phyloP scores from a whole-genome alignment of 2,888 invertebrate genomes.

The Agriopis marginaria region DNA sequence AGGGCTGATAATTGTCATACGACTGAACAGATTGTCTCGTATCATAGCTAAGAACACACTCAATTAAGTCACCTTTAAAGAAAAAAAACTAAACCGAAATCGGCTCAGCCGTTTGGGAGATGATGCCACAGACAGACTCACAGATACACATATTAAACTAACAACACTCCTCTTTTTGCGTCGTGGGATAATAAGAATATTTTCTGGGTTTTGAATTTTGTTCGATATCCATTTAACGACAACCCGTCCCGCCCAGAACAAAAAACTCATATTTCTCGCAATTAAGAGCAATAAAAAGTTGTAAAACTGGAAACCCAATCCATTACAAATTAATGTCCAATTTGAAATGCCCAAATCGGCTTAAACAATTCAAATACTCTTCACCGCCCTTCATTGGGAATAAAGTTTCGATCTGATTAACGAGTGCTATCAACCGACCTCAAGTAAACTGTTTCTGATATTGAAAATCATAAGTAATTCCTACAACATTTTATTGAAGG shows the following conservation, averaged over 20 bases:
- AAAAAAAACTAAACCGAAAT: too few relatives aligned
- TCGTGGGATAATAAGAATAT: not conserved
- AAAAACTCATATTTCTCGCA: slow-evolving; percentile 2
- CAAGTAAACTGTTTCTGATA: slow-evolving; percentile 25
- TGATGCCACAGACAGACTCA: too few relatives aligned
- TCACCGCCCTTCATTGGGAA: slow-evolving; percentile 31
- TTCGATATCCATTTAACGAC: not conserved
- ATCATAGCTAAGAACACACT: too few relatives aligned
- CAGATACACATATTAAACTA: too few relatives aligned
- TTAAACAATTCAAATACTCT: slow-evolving; percentile 33
- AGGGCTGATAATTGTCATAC: too few relatives aligned
- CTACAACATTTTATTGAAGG: slow-evolving; percentile 37
- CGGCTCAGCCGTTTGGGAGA: too few relatives aligned
- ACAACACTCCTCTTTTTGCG: too few relatives aligned
- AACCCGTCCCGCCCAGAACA: not conserved
- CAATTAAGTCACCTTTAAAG: too few relatives aligned
- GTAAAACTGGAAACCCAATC: slow-evolving; percentile 11
- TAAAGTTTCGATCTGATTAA: slow-evolving; percentile 31
- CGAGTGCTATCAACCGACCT: slow-evolving; percentile 12
- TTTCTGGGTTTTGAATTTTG: not conserved
- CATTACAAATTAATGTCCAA: slow-evolving; percentile 28
- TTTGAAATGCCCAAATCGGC: slow-evolving; percentile 27
- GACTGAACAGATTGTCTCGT: too few relatives aligned
- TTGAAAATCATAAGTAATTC: slow-evolving; percentile 39
- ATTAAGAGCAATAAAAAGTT: slow-evolving; percentile 22